phyloP scores from a whole-genome alignment of 2,797 vertebrate genomes.

The Pteropus rufus region DNA sequence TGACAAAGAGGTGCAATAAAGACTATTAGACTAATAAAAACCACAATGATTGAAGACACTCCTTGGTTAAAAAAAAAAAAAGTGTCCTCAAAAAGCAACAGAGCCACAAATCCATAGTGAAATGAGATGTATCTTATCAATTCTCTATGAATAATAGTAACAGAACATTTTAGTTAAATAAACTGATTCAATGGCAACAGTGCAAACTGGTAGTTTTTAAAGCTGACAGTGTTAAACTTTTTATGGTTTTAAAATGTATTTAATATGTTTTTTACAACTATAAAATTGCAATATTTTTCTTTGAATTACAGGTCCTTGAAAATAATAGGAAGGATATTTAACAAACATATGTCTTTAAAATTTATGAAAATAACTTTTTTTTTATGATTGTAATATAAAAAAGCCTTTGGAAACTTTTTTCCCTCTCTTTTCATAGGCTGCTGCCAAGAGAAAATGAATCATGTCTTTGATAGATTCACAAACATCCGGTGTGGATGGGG shows the following conservation, averaged over 20 bases:
- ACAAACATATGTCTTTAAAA: constrained; percentile 22
- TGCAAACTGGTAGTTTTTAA: neutral
- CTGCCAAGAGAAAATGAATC: constrained; percentile 73
- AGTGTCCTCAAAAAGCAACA: neutral
- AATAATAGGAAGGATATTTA: constrained; percentile 18
- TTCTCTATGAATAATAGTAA: neutral
- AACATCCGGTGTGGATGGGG: constrained; percentile 55
- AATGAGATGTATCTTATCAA: neutral
- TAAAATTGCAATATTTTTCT: neutral
- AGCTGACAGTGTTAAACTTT: neutral
- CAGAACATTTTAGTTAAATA: neutral
- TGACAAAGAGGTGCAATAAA: neutral
- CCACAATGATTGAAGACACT: neutral
- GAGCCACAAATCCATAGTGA: neutral
- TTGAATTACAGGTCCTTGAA: neutral
- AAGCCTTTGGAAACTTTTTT: constrained; percentile 39
- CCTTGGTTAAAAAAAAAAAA: neutral
- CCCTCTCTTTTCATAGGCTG: neutral
- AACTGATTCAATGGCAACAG: neutral
- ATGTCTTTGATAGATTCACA: constrained; percentile 64
- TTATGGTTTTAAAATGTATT: constrained; percentile 1
- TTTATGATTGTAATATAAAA: constrained; percentile 46
- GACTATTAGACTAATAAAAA: neutral
- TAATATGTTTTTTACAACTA: neutral
- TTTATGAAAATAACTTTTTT: constrained; percentile 56